phyloP scores from a whole-genome alignment of 1,140 invertebrate genomes.

The Trichonephila clavipes region DNA sequence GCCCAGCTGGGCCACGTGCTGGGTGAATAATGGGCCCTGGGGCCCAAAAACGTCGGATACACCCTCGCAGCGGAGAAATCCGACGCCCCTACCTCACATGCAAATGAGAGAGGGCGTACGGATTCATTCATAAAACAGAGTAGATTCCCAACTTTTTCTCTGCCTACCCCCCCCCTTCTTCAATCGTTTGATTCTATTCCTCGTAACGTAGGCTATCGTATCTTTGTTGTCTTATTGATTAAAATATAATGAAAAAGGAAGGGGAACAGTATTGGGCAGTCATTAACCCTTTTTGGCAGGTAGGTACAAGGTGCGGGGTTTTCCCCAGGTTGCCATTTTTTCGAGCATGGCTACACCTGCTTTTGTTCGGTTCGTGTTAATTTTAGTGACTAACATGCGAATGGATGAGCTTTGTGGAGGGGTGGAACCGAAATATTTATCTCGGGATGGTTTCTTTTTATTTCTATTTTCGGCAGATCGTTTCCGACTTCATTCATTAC shows the following conservation, averaged over 20 bases:
- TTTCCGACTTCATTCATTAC: neutral
- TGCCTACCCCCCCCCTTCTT: neutral
- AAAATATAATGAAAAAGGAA: neutral
- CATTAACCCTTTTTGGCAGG: conserved; percentile 51
- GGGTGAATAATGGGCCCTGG: conserved; percentile 66
- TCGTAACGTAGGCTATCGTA: conserved; percentile 43
- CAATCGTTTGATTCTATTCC: neutral
- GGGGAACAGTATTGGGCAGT: conserved; percentile 57
- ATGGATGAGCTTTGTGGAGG: neutral
- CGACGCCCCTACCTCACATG: conserved; percentile 71
- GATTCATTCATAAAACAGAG: conserved; percentile 71
- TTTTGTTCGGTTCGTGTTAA: conserved; percentile 57
- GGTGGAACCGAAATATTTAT: conserved; percentile 4
- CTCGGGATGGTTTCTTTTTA: neutral
- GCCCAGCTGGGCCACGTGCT: conserved; percentile 52
- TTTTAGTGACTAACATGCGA: conserved; percentile 45
- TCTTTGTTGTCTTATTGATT: conserved; percentile 19
- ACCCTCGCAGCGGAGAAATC: conserved; percentile 54
- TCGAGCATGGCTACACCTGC: conserved; percentile 57
- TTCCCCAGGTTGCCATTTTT: conserved; percentile 36
- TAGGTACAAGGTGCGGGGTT: conserved; percentile 54
- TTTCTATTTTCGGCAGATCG: neutral
- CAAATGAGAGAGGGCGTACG: conserved; percentile 68
- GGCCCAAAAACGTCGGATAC: conserved; percentile 45
- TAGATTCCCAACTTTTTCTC: neutral